Base-by-base conservation (phyloP, 2,888 invertebrate genomes). In the Leptinotarsa juncta region DNA sequence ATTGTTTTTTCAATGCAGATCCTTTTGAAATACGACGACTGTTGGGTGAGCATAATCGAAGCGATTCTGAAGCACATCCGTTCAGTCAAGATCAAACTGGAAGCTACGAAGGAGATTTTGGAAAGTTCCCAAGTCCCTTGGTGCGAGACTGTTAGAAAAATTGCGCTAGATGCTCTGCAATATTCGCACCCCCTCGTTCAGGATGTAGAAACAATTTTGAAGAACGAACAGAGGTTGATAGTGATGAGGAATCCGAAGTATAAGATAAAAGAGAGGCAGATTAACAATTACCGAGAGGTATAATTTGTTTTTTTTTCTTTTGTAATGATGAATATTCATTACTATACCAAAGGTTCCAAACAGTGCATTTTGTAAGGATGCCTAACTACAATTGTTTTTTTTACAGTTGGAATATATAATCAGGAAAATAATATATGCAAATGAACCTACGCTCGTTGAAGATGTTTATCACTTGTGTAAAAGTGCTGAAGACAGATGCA, bases 221-320 rank as follows among this genome's bases (percentile, higher is more conserved):
- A 86, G 69, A 83, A 85, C 50, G 88, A 90, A 74, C 84, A 88
- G 0, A 85, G 86, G 65, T 88, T 88, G 79, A 80, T 88, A 20
- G 85, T 90, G 62, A 82, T 89, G 57, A 89, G 88, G 49, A 89
- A 89, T 78, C 88, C 88, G 73, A 87, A 87, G 32, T 88, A 88
- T 75, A 85, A 86, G 60, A 84, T 87, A 49, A 82, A 85, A 20
- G 84, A 85, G 16, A 78, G 72, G 2, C 71, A 76, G 15, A 77
- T 81, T 23, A 78, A 83, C 49, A 83, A 82, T 57, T 72, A 81
- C 20, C 75, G 77, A 42, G 82, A 86, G 81, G 88, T 88, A 74
- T 74, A 14, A 78, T 73, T 72, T 67, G n/a, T 75, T 67, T 76
- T 71, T 69, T 72, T 82, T 12, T 16, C 10, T 7, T 20, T 42